Percentiles rank a stretch among this genome's conserved stretches.
phyloP scores from a whole-genome alignment of 2,797 vertebrate genomes.

The Epinephelus coioides region DNA sequence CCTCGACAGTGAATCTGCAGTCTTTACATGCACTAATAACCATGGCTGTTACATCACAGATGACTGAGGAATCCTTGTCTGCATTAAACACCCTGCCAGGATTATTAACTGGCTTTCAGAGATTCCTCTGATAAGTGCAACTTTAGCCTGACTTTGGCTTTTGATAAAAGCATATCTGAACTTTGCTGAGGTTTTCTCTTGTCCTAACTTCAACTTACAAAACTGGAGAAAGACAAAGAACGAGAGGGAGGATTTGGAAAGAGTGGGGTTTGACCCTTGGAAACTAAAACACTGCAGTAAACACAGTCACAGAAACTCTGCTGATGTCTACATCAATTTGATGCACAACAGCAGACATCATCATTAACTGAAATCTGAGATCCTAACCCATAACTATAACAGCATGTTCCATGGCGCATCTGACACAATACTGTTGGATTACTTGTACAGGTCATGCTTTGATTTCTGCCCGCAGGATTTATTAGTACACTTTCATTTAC shows the following conservation, averaged over 20 bases:
- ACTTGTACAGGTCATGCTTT: neutral
- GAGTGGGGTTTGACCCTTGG: neutral
- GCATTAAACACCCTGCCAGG: neutral
- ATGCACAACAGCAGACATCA: neutral
- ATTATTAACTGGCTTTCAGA: neutral
- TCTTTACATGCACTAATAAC: neutral
- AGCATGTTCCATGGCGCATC: neutral
- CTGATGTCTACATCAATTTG: conserved; percentile 1
- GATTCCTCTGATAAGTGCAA: neutral
- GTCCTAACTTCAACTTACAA: neutral
- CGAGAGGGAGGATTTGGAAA: neutral
- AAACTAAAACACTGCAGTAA: neutral
- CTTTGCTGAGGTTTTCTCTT: neutral
- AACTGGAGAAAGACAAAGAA: neutral
- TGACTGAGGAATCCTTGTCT: neutral
- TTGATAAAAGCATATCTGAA: too few relatives aligned
- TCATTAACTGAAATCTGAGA: neutral
- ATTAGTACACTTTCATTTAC: neutral
- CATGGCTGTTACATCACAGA: neutral
- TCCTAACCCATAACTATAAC: too few relatives aligned
- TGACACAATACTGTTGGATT: neutral
- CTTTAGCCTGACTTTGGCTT: neutral
- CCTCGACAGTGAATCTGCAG: too few relatives aligned
- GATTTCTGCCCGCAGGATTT: neutral
- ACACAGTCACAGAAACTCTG: neutral